phyloP scores from a whole-genome alignment of 2,113 vertebrate species.

The Forbesichthys agassizii region DNA sequence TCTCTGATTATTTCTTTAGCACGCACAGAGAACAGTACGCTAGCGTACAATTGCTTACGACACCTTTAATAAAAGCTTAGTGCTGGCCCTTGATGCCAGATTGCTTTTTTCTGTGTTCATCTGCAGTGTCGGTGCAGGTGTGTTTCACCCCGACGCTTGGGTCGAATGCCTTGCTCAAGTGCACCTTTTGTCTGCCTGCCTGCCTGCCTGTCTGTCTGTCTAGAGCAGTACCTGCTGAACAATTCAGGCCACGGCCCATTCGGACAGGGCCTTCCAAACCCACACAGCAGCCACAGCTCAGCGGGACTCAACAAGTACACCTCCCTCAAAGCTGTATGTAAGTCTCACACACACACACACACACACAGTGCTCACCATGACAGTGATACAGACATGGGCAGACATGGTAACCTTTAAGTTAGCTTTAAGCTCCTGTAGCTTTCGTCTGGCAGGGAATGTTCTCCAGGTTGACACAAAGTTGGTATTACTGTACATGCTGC shows the following conservation, averaged over 20 bases:
- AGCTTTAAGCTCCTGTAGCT: slow-evolving; percentile 20
- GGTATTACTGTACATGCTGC: slow-evolving; percentile 35
- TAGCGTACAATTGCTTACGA: too few species aligned
- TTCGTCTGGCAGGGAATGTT: slow-evolving; percentile 16
- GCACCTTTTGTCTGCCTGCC: background rate
- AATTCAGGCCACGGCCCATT: slow-evolving; percentile 59
- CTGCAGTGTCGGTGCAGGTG: too few species aligned
- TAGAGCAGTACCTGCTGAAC: slow-evolving; percentile 79
- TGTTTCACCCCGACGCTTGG: too few species aligned
- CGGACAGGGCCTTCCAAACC: slow-evolving; percentile 66
- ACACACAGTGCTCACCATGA: background rate
- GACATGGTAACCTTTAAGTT: slow-evolving; percentile 58
- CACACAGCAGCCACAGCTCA: slow-evolving; percentile 72
- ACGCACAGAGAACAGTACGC: too few species aligned
- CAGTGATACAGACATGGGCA: slow-evolving; percentile 33
- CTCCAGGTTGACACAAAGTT: slow-evolving; percentile 11
- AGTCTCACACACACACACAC: slow-evolving; percentile 38
- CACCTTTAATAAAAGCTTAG: too few species aligned
- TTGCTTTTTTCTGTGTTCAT: too few species aligned
- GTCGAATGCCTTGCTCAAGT: background rate
- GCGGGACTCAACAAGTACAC: slow-evolving; percentile 75
- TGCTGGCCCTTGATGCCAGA: too few species aligned
- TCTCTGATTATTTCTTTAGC: too few species aligned
- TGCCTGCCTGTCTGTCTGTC: slow-evolving; percentile 18
- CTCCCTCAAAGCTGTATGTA: slow-evolving; percentile 79